phyloP scores from a whole-genome alignment of 2,113 vertebrate genomes.

The Picathartes gymnocephalus region DNA sequence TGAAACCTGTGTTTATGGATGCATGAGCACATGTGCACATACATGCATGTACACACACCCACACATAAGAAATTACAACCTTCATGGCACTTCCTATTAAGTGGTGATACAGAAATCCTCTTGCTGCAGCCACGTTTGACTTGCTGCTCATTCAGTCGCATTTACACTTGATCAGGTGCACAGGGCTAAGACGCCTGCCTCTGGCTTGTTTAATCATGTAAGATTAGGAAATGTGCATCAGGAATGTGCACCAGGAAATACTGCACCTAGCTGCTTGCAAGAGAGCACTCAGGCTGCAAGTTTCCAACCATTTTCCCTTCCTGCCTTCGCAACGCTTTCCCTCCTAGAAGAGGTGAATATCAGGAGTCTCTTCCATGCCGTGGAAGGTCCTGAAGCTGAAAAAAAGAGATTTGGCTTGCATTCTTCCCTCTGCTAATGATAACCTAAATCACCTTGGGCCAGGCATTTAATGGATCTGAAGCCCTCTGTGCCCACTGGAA shows the following conservation, averaged over 20 bases:
- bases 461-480: background rate
- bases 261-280: background rate
- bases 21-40: background rate
- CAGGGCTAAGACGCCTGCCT: fast-evolving
- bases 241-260: background rate
- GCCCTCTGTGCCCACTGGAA: background rate
- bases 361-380: background rate
- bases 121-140: background rate
- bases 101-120: background rate
- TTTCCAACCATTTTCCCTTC: background rate
- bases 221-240: background rate
- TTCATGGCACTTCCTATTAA: background rate
- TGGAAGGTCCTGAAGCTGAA: background rate
- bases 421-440: background rate
- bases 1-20: background rate
- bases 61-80: background rate
- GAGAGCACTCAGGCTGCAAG: background rate
- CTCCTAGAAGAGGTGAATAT: background rate
- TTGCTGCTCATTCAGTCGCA: background rate
- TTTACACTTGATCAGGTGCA: background rate
- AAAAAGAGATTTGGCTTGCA: background rate
- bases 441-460: background rate
- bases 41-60: background rate
- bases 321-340: background rate
- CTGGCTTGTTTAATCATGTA: fast-evolving